Conservation (phyloP, 2,797 vertebrate genomes). For the Poeciliopsis paucimaculata region DNA sequence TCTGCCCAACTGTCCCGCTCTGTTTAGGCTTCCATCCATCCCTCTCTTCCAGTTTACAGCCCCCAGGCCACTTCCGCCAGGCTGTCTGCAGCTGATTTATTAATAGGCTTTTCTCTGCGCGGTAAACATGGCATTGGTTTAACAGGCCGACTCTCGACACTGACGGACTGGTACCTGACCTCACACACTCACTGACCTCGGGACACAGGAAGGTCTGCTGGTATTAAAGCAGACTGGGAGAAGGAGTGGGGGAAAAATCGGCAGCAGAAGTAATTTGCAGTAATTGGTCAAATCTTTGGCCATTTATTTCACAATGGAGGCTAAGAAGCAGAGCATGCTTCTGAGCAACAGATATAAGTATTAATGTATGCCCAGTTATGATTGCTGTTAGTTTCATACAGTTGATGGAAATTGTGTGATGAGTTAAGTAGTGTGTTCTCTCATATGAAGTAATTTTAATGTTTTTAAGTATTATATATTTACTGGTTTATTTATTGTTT, state of each 20-base stretch:
- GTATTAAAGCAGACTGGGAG: conserved; percentile 18
- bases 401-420: too few relatives aligned
- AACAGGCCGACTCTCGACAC: conserved; percentile 55
- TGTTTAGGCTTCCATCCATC: conserved; percentile 51
- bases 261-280: conserved; percentile 7
- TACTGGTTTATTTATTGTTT: too few relatives aligned
- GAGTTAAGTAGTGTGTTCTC: too few relatives aligned
- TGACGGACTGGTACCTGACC: conserved; percentile 65
- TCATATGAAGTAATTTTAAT: too few relatives aligned
- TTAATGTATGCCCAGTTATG: too few relatives aligned
- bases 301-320: not conserved
- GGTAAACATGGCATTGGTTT: conserved; percentile 69
- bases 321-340: not conserved
- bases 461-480: too few relatives aligned
- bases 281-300: not conserved
- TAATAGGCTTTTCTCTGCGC: conserved; percentile 71
- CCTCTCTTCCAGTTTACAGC: conserved; percentile 61
- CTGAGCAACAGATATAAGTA: too few relatives aligned
- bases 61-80: conserved; percentile 72
- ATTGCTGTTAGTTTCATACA: too few relatives aligned
- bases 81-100: conserved; percentile 74
- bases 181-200: conserved; percentile 24
- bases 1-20: conserved; percentile 28
- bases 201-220: conserved; percentile 45
- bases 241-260: conserved; percentile 12